phyloP scores from a whole-genome alignment of 2,888 invertebrate species.

The Hypomecis atomaria region DNA sequence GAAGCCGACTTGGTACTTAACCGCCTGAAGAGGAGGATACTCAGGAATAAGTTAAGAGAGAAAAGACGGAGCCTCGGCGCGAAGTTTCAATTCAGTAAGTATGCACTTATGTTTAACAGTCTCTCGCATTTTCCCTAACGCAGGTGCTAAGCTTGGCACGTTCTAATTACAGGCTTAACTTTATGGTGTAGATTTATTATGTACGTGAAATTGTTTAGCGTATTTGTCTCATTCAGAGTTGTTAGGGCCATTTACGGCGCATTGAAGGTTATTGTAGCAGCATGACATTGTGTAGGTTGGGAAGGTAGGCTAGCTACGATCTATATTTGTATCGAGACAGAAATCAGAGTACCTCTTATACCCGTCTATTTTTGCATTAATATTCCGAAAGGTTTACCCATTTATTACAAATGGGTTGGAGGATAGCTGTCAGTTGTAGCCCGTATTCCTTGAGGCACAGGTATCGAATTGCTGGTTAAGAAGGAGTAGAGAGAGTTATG shows the following conservation, averaged over 20 bases:
- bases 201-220: slow-evolving; percentile 14
- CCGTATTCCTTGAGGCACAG: slow-evolving; percentile 42
- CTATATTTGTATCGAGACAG: slow-evolving; percentile 23
- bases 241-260: slow-evolving; percentile 26
- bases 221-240: slow-evolving; percentile 21
- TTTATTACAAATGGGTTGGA: slow-evolving; percentile 48
- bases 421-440: slow-evolving; percentile 36
- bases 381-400: slow-evolving; percentile 54
- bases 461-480: slow-evolving; percentile 37
- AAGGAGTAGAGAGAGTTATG: slow-evolving; percentile 58
- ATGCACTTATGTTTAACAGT: slow-evolving; percentile 41
- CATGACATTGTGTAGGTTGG: slow-evolving; percentile 29
- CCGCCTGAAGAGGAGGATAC: slow-evolving; percentile 79
- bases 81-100: slow-evolving; percentile 71
- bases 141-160: slow-evolving; percentile 29
- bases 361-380: slow-evolving; percentile 47
- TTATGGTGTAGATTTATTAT: slow-evolving; percentile 17
- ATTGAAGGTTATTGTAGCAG: slow-evolving; percentile 27
- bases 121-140: slow-evolving; percentile 35
- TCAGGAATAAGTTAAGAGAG: slow-evolving; percentile 79
- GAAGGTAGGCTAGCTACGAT: slow-evolving; percentile 3
- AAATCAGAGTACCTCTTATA: slow-evolving; percentile 36
- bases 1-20: slow-evolving; percentile 80
- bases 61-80: slow-evolving; percentile 69
- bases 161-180: slow-evolving; percentile 26